Conservation (phyloP, 2,888 invertebrate genomes). For the Spodoptera littoralis region DNA sequence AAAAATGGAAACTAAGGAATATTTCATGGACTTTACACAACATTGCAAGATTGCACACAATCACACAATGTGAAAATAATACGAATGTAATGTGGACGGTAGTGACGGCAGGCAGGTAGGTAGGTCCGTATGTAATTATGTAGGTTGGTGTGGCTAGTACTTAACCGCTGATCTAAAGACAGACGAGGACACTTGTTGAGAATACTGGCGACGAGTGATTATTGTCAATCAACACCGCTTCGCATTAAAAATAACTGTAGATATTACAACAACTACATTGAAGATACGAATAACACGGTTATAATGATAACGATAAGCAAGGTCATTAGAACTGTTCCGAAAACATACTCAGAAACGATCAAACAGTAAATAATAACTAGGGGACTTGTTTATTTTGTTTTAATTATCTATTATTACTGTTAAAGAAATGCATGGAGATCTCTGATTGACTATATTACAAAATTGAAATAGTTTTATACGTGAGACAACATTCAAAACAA, state of each 20-base stretch:
- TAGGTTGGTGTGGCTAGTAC: background rate
- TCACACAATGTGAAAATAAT: too few species aligned
- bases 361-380: conserved; percentile 36
- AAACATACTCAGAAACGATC: conserved; percentile 35
- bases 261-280: conserved; percentile 14
- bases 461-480: conserved; percentile 4
- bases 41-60: too few species aligned
- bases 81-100: too few species aligned
- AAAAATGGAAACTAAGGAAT: background rate
- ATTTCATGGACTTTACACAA: background rate
- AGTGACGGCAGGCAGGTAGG: background rate
- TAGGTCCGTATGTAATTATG: background rate
- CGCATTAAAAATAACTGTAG: conserved; percentile 16
- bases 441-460: conserved; percentile 5
- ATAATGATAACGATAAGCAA: conserved; percentile 54
- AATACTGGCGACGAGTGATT: conserved; percentile 13
- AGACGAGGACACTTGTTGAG: background rate
- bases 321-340: conserved; percentile 38
- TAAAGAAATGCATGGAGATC: background rate
- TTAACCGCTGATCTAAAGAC: conserved; percentile 4
- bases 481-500: conserved; percentile 6
- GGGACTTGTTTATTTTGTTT: conserved; percentile 30
- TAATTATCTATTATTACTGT: conserved; percentile 7
- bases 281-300: conserved; percentile 45
- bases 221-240: conserved; percentile 17